Evolutionary conservation across 2,113 vertebrate species (phyloP), one percentile per base, ranked within the genome.

Genomic region (Dicerorhinus sumatrensis): DNA sequence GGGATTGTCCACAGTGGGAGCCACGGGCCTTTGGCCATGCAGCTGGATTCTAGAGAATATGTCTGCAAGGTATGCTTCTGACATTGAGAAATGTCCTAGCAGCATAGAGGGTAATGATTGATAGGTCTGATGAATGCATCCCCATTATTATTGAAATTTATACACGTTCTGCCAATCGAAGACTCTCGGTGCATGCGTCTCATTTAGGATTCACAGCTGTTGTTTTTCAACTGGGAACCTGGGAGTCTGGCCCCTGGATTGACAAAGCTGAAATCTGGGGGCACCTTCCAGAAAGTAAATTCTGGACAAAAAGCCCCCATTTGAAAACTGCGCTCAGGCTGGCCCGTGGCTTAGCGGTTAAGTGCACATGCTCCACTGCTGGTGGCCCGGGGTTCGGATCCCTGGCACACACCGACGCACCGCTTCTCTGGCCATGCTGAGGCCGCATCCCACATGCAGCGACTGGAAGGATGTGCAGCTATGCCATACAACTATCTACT

Each of bases 101-200:
- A 18, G 79, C 73, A 3, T 2, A 33, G 18, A 73, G 27, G 42
- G 69, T 48, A n/a, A 56, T 96, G 96, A 97, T 81, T 96, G 98
- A 97, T 33, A 54, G 95, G 79, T 94, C 92, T 97, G 95, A 94
- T 84, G 79, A 92, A 94, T 62, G 84, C 79, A 39, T 81, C 48
- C 81, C 92, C 84, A 84, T 96, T 96, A 92, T 97, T 92, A 98
- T 97, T 97, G 94, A 98, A 97, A 97, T 97, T 75, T 97, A 96
- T 95, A 92, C 84, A 36, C 17, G 2, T 72, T n/a, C 77, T 63
- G 69, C 83, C 16, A 33, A 93, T 77, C 51, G 54, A 83, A 96
- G 89, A 51, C 7, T 85, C 56, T 89, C n/a, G 0, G 29, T 51
- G 83, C 31, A 3, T 72, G 73, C 16, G 16, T 58, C 75, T 94